Conservation (phyloP, 2,797 vertebrate genomes). For the Chiropotes sagulatus region DNA sequence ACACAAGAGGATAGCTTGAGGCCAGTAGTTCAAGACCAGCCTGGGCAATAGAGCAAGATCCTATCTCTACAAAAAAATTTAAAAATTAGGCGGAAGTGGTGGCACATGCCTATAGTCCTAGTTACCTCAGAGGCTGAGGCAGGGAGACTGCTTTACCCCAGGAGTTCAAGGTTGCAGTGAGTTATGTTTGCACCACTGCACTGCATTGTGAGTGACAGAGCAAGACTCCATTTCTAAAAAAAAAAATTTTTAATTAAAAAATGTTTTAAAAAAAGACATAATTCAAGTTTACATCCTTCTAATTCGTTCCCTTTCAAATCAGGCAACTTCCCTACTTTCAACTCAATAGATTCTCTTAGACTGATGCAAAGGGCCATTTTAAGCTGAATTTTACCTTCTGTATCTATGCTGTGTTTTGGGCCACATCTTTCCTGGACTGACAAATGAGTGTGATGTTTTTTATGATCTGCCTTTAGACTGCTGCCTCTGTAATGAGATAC, state of each 20-base stretch:
- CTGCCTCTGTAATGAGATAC: not conserved
- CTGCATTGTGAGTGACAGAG: not conserved
- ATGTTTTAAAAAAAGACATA: not conserved
- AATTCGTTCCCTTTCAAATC: not conserved
- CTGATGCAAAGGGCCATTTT: not conserved
- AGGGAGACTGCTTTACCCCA: not conserved
- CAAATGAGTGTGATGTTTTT: not conserved
- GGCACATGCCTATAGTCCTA: not conserved
- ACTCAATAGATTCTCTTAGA: not conserved
- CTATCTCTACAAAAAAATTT: not conserved
- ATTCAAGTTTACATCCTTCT: not conserved
- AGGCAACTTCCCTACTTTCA: not conserved
- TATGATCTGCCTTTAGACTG: not conserved
- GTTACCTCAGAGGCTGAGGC: not conserved
- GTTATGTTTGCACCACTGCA: not conserved
- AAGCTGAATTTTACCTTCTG: not conserved
- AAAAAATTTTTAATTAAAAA: not conserved
- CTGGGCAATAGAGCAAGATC: not conserved
- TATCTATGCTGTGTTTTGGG: not conserved
- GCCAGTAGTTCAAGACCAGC: not conserved
- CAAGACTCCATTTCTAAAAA: not conserved
- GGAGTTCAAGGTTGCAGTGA: not conserved
- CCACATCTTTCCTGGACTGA: not conserved
- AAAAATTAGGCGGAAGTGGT: not conserved
- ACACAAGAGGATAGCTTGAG: not conserved